These are phyloP conservation scores for Pectinophora gossypiella DNA, from an alignment of 1,140 invertebrate genomes.

Conservation along the genomic window DNA sequence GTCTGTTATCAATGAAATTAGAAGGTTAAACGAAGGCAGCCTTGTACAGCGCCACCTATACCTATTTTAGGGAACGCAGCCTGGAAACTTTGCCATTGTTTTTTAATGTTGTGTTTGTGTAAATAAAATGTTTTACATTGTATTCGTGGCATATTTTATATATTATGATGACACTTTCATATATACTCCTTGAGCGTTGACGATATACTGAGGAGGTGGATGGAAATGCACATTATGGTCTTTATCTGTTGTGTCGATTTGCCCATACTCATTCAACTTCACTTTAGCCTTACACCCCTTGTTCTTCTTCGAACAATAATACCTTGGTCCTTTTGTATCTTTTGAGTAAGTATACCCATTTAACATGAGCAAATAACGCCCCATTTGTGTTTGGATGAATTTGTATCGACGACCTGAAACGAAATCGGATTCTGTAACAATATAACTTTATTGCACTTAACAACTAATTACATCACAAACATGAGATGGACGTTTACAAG, in stretches of 20 bases:
- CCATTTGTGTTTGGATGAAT: not conserved
- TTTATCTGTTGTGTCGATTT: not conserved
- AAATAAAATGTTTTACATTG: too few relatives aligned
- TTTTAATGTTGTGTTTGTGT: too few relatives aligned
- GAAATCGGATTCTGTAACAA: too few relatives aligned
- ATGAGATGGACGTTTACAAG: too few relatives aligned
- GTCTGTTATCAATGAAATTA: too few relatives aligned
- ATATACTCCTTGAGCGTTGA: not conserved
- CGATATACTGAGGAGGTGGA: slow-evolving; percentile 1
- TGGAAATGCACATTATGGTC: slow-evolving; percentile 3
- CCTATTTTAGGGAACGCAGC: too few relatives aligned
- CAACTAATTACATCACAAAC: too few relatives aligned
- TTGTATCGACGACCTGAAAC: not conserved
- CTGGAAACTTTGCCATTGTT: too few relatives aligned
- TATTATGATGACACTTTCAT: not conserved
- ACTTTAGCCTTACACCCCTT: slow-evolving; percentile 4
- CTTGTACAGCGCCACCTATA: too few relatives aligned
- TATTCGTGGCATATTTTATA: too few relatives aligned
- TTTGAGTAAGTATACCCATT: not conserved
- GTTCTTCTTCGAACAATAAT: slow-evolving; percentile 7
- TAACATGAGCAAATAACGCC: not conserved
- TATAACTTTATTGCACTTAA: too few relatives aligned
- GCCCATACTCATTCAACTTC: slow-evolving; percentile 7
- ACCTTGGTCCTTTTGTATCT: not conserved
- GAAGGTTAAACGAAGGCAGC: too few relatives aligned